Conservation (phyloP, 2,888 invertebrate genomes). For the Dione vanillae region DNA sequence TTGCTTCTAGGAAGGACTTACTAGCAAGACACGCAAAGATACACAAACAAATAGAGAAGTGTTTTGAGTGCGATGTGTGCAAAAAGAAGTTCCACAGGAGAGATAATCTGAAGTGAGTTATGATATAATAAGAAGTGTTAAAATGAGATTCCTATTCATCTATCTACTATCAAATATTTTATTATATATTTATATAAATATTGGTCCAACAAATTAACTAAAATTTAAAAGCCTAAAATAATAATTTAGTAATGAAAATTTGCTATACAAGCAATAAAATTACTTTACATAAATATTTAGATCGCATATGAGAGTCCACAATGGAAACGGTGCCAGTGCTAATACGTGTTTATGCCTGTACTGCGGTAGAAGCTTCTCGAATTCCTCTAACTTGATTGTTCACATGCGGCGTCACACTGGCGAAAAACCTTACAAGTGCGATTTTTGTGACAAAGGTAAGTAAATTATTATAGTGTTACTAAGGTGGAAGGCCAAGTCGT, state of each 20-base stretch:
- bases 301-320: constrained; percentile 83
- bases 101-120: constrained; percentile 79
- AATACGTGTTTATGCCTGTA: constrained; percentile 83
- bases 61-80: constrained; percentile 84
- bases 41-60: constrained; percentile 82
- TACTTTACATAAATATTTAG: too few species aligned
- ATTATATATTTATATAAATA: too few species aligned
- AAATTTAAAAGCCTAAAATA: too few species aligned
- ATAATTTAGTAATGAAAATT: too few species aligned
- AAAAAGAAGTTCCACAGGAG: constrained; percentile 84
- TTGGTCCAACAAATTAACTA: too few species aligned
- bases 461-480: too few species aligned
- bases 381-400: constrained; percentile 85
- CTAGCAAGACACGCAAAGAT: constrained; percentile 86
- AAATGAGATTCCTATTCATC: too few species aligned
- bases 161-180: too few species aligned
- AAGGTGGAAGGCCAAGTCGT: too few species aligned
- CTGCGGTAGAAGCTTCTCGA: constrained; percentile 85
- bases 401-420: constrained; percentile 88
- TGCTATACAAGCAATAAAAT: too few species aligned
- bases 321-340: constrained; percentile 48
- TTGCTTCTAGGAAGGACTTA: constrained; percentile 85
- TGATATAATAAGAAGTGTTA: constrained; percentile 1
- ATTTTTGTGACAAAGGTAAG: constrained; percentile 84
- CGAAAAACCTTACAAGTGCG: constrained; percentile 86